Evolutionary conservation across 2,797 vertebrate genomes (phyloP), one percentile per base, ranked within the genome.

Genomic region (Anomalospiza imberbis): DNA sequence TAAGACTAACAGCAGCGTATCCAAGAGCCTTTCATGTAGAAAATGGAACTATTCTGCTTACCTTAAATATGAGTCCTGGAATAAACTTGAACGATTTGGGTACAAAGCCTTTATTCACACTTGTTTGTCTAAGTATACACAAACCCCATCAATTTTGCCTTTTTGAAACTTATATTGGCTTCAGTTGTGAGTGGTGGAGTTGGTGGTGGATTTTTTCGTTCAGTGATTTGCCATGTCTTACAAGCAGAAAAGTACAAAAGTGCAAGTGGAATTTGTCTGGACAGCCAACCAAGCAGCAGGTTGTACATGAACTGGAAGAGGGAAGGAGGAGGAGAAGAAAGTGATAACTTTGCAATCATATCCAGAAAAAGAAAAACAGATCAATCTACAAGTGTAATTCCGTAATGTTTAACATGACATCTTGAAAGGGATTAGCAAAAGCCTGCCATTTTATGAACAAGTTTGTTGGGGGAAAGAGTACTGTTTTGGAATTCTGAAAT

Each of bases 21-120:
- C 66, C 77, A 92, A 91, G 83, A 94, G 87, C 60, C 66, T 93
- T 84, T 93, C 22, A 12, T 94, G 85, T 90, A 78, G 87, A 89
- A 94, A 84, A 73, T 36, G 1, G 66, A 91, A 66, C 29, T 79
- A 73, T 28, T 95, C 65, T 90, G 73, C 60, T 94, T 82, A 96
- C 84, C 32, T 94, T 96, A 86, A 93, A 85, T 94, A 76, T 28
- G 44, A 94, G 82, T 79, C 94, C 90, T 96, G 95, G 95, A 96
- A 96, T 96, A 96, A 96, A 95, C 90, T 95, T 94, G 94, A 96
- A 85, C 24, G 8, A 87, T 87, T 94, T 93, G 73, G 67, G 31
- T 85, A 92, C 76, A 96, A 88, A 88, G 85, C 91, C 68, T 93
- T 94, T 83, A 91, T 79, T 89, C 70, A 93, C 90, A 84, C 63